Base-by-base conservation (phyloP, 1,140 invertebrate species). In the Cyphomyrmex costatus region DNA sequence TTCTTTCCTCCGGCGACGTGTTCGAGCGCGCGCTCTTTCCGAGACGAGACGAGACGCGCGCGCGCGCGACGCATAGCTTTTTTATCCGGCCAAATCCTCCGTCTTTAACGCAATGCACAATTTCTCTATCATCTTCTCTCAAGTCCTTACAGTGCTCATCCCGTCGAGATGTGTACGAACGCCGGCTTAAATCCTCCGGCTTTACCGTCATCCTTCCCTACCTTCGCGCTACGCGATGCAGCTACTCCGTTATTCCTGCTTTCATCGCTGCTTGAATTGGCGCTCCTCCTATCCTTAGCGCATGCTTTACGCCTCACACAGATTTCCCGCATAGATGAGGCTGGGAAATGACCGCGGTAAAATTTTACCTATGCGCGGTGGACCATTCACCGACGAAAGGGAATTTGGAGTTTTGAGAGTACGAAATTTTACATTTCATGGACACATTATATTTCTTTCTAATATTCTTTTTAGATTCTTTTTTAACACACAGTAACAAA, bases 61-160 rank as follows among this genome's bases (percentile, higher is more conserved):
- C n/a, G n/a, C n/a, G n/a, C n/a, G n/a, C 19, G 19, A 16, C 24
- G 24, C 27, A 42, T n/a, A 21, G 27, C 19, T 73, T 70, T 83
- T 73, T 73, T 3, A 73, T 61, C 68, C 56, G 27, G 7, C 36
- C 12, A 49, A 83, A 46, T 60, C 79, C 66, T 14, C 19, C 16
- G 24, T 21, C 21, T 58, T 21, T 53, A 56, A 70, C 68, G 53
- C 42, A 83, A 83, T 33, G 53, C 70, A 33, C 53, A 68, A 42
- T 83, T 83, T 83, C 56, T 83, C 53, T 49, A 74, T 83, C 79
- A 83, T 74, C 36, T 73, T 27, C 53, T 21, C 63, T 58, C 49
- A 6, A 68, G 33, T 73, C 24, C 68, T 60, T 82, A 73, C 42
- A 36, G 36, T 60, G 60, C 56, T 60, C 68, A 58, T 61, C 71